Evolutionary conservation across 2,888 invertebrate genomes (phyloP), one percentile per base, ranked within the genome.

Genomic region (Tipula unca): DNA sequence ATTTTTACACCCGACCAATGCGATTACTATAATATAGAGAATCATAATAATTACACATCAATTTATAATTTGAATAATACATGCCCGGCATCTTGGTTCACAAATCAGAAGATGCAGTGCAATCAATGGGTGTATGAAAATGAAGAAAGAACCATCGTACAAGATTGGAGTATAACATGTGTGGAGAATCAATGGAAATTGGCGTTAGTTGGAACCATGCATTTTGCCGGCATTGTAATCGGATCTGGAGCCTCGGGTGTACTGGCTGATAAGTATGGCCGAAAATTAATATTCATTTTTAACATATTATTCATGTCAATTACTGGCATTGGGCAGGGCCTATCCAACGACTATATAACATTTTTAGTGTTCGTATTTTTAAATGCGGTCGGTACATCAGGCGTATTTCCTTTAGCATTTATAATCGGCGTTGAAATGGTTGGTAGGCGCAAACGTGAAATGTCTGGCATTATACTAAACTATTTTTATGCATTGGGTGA

Each of bases 401-500:
- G 93, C 39, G 92, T 93, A 17, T 93, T 92, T 88, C 93, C 93
- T 0, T 87, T 93, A 85, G 93, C 93, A 8, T 93, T 93, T 88
- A 93, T 93, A 85, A 91, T 93, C 83, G 93, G 93, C 69, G 93
- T 94, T 69, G 94, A 94, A 91, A 92, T 94, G 91, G 94, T 94
- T 82, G 94, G 94, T 0, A 92, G 92, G 17, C 91, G 91, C 35
- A 93, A 92, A 88, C 91, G 94, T 10, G 93, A 94, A 89, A 91
- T 94, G 89, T 93, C 93, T 48, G 93, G 93, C 35, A 92, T 93
- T 54, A 92, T 93, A 32, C 89, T 94, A 85, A 93, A 94, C 88
- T 93, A 93, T 88, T 93, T 94, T 88, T 94, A 94, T 89, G 93
- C 94, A 0, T 87, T 93, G 84, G 94, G 94, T 3, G 94, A 94